Evolutionary conservation across 2,113 vertebrate genomes (phyloP), one percentile per base, ranked within the genome.

Genomic region (Brachirus orientalis): DNA sequence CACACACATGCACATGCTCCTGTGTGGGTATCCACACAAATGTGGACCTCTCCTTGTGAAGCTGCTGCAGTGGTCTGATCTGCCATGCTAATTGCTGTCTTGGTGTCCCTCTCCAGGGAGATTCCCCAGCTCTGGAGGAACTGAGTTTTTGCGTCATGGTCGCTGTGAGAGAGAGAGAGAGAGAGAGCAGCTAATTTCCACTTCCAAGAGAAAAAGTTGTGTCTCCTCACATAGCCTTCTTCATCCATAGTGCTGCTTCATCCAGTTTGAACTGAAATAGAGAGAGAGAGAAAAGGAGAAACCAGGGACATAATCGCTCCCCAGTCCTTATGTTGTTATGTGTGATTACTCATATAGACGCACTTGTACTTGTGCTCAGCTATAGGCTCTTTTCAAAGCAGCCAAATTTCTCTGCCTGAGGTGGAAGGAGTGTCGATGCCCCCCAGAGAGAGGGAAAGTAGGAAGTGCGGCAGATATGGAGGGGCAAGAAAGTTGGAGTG

Each of bases 71-170:
- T 44, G 75, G 68, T 82, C 73, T 79, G 82, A 78, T 85, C 61
- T 69, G 73, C 79, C 77, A 64, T 84, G 79, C 84, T 91, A 91
- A 92, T 91, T 92, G 91, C 87, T 84, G 88, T 89, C 87, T 87
- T 75, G 78, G 80, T 70, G 83, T 13, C 52, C 44, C 71, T 87
- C 90, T 88, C 85, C 72, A 36, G 90, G 86, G 90, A 89, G 81
- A 68, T 77, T 74, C 83, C 48, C 55, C 55, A 18, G 72, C 79
- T 83, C 70, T 74, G 46, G 77, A 82, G 80, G 64, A 83, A 76
- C 78, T 64, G 77, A 77, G 79, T 79, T 84, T 28, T 68, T 76
- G 88, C 75, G 74, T 83, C 84, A 79, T 70, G 80, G 88, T 80
- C 60, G 75, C 83, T 77, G 77, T 59, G 40, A 82, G 74, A 79